Conservation (phyloP, 1,140 invertebrate genomes). For the Nilaparvata lugens region DNA sequence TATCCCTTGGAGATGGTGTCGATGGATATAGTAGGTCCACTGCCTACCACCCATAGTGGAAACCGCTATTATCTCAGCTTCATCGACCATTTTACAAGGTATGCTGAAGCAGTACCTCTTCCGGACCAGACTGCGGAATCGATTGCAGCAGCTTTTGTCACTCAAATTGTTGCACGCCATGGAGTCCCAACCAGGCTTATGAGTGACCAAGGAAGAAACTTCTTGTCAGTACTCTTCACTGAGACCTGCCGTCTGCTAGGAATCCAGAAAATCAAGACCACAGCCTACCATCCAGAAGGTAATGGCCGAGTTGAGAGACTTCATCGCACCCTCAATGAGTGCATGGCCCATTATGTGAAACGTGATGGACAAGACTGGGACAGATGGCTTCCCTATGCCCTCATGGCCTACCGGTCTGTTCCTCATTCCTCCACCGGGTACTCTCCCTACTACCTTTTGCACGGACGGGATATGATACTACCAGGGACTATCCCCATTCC, state of each 20-base stretch:
- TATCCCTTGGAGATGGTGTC: too few species aligned
- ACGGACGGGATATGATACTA: not conserved
- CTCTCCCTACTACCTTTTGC: not conserved
- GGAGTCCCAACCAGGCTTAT: constrained; percentile 23
- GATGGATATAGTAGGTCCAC: too few species aligned
- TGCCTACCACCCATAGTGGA: constrained; percentile 8
- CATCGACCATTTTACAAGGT: constrained; percentile 29
- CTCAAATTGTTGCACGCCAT: too few species aligned
- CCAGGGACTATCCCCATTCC: not conserved
- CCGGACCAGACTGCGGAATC: constrained; percentile 26
- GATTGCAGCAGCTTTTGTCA: constrained; percentile 19
- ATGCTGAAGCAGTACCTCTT: constrained; percentile 23
- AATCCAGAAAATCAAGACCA: too few species aligned
- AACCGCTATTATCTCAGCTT: constrained; percentile 29
- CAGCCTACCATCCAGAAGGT: too few species aligned
- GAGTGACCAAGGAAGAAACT: constrained; percentile 24
- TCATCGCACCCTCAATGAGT: too few species aligned
- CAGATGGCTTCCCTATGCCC: not conserved
- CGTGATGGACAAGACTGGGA: not conserved
- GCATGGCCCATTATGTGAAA: too few species aligned
- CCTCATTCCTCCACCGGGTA: not conserved
- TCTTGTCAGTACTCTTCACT: constrained; percentile 19
- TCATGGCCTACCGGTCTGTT: constrained; percentile 3
- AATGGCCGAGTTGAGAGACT: too few species aligned
- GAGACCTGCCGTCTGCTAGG: too few species aligned